Evolutionary conservation across 2,888 invertebrate species (phyloP).

Genomic region (Parapristionchus giblindavisi): DNA sequence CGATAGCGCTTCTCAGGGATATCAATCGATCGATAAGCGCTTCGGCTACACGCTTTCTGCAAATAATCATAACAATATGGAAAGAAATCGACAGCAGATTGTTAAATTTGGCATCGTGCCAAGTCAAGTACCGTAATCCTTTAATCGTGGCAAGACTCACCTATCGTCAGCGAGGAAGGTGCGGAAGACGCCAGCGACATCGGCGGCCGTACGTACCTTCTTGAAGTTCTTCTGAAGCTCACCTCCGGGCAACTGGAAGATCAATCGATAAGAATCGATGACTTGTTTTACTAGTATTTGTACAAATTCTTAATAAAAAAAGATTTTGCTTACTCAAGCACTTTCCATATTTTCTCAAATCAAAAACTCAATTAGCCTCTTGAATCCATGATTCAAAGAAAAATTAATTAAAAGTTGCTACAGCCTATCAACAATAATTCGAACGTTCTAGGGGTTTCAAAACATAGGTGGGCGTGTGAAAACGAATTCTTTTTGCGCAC

Average conservation of each 20-base stretch:
- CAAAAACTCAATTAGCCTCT: no score
- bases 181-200: conserved; percentile 71
- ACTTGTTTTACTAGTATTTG: background rate
- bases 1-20: conserved; percentile 82
- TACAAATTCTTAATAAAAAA: background rate
- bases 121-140: background rate
- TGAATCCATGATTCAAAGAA: no score
- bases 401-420: no score
- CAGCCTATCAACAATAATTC: no score
- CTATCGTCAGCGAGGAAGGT: conserved; percentile 65
- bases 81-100: no score
- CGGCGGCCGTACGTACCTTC: conserved; percentile 82
- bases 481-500: no score
- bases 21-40: conserved; percentile 80
- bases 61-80: conserved; percentile 3
- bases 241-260: conserved; percentile 59
- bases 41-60: conserved; percentile 73
- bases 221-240: conserved; percentile 80
- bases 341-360: no score
- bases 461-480: no score
- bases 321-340: no score
- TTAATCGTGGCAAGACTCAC: conserved; percentile 40
- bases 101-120: no score
- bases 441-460: no score
- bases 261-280: background rate